These are phyloP conservation scores for Enteromius unitaeniatus DNA, from an alignment of 2,797 vertebrate species.

Conservation along the genomic window DNA sequence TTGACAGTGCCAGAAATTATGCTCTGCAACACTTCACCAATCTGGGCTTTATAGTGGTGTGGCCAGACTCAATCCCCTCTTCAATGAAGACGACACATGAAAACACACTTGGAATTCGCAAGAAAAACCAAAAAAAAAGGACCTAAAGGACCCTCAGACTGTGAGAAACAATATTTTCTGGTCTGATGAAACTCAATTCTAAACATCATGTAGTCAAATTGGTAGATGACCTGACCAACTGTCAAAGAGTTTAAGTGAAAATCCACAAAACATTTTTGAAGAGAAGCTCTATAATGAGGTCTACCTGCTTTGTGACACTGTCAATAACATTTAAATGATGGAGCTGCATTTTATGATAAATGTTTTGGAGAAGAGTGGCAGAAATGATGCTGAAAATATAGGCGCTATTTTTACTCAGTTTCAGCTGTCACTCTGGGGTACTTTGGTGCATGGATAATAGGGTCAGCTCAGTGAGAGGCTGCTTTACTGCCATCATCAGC, in stretches of 20 bases:
- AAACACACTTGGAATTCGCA: background rate
- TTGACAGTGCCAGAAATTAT: background rate
- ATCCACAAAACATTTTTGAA: background rate
- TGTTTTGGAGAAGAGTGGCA: constrained; percentile 24
- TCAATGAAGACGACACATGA: too few species aligned
- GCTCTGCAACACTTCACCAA: too few species aligned
- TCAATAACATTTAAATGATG: background rate
- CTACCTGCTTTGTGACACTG: background rate
- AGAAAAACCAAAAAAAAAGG: too few species aligned
- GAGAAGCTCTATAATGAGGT: background rate
- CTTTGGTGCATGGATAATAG: constrained; percentile 45
- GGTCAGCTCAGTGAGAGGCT: constrained; percentile 37
- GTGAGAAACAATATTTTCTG: too few species aligned
- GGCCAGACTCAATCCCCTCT: too few species aligned
- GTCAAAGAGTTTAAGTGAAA: background rate
- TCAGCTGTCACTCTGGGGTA: constrained; percentile 38
- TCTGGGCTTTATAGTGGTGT: too few species aligned
- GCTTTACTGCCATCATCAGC: constrained; percentile 17
- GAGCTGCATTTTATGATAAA: constrained; percentile 1
- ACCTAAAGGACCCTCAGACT: too few species aligned
- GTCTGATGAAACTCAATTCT: too few species aligned
- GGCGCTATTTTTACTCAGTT: constrained; percentile 19
- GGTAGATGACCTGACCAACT: too few species aligned
- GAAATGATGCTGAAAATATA: constrained; percentile 14
- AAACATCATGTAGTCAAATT: too few species aligned